Conservation (phyloP, 2,888 invertebrate genomes). For the Caenorhabditis uteleia region DNA sequence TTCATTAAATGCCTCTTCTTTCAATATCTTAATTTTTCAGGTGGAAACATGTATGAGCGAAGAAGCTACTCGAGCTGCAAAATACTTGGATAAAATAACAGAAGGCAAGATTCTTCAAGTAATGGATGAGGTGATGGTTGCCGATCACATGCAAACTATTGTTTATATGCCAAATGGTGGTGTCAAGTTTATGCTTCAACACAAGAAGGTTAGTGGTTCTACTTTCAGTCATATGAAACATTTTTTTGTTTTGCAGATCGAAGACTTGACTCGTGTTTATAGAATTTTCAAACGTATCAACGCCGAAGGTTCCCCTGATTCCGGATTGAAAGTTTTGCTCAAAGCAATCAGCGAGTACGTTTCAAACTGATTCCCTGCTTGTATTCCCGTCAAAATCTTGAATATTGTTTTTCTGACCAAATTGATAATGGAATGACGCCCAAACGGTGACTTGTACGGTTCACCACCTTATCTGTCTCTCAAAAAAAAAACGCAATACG, state of each 20-base stretch:
- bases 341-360: conserved; percentile 79
- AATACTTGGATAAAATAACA: conserved; percentile 95
- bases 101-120: conserved; percentile 85
- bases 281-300: conserved; percentile 90
- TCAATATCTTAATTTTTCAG: conserved; percentile 80
- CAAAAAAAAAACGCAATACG: not conserved
- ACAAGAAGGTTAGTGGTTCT: conserved; percentile 75
- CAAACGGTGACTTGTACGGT: conserved; percentile 4
- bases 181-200: conserved; percentile 96
- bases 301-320: conserved; percentile 65
- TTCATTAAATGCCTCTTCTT: no score
- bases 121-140: conserved; percentile 95
- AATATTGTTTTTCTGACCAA: conserved; percentile 77
- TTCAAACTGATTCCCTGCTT: no score
- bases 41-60: conserved; percentile 93
- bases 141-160: conserved; percentile 97
- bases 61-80: conserved; percentile 94
- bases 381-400: no score
- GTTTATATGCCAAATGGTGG: conserved; percentile 99
- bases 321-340: conserved; percentile 92
- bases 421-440: not conserved
- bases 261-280: conserved; percentile 94
- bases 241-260: conserved; percentile 28
- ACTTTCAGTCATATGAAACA: no score
- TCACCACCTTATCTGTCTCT: not conserved